Conservation (phyloP, 2,113 vertebrate genomes). For the Zootoca vivipara region DNA sequence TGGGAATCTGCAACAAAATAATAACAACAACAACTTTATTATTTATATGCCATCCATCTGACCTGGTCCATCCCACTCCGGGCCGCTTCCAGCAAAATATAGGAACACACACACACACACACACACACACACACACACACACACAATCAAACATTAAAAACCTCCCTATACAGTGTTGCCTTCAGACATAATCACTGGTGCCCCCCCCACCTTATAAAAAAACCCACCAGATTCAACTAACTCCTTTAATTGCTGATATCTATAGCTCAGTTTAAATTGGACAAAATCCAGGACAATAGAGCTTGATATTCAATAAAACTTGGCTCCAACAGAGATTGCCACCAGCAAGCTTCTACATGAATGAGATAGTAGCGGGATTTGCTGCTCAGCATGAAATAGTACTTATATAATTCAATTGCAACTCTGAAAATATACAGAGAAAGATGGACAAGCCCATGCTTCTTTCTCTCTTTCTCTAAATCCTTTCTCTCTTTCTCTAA, state of each 20-base stretch:
- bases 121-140: no score
- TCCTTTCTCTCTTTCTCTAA: neutral
- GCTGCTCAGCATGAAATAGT: neutral
- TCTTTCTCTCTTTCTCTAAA: neutral
- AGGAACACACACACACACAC: no score
- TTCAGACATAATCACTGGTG: neutral
- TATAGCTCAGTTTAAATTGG: neutral
- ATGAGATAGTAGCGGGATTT: neutral
- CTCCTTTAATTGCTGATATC: neutral
- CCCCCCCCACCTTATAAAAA: neutral
- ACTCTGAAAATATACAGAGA: neutral
- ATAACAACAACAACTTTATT: neutral
- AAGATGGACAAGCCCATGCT: no score
- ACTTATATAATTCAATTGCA: neutral
- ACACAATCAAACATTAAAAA: no score
- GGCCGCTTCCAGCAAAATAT: no score
- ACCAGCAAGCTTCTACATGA: neutral
- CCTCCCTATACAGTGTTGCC: no score
- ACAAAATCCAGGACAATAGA: neutral
- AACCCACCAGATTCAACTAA: neutral
- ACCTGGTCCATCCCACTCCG: no score
- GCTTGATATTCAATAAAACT: neutral
- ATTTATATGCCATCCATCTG: neutral
- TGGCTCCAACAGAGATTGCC: neutral
- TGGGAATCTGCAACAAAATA: neutral